Conservation (phyloP, 2,113 vertebrate genomes). For the Anoura caudifer region DNA sequence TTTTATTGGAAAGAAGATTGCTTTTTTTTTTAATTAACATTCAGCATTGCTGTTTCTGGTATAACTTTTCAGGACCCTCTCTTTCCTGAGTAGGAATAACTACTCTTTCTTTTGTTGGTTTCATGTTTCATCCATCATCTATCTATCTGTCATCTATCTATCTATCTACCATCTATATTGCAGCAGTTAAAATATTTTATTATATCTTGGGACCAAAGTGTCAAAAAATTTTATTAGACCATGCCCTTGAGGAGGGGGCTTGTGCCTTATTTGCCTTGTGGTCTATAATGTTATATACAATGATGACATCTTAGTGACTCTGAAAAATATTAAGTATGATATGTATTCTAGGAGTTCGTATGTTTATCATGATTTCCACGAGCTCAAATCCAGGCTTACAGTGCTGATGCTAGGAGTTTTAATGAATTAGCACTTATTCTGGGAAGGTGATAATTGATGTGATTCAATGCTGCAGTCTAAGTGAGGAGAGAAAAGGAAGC, state of each 20-base stretch:
- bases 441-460: not conserved
- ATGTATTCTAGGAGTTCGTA: not conserved
- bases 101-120: not conserved
- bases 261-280: not conserved
- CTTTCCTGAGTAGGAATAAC: not conserved
- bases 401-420: not conserved
- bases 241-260: not conserved
- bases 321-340: not conserved
- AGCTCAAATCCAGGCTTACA: not conserved
- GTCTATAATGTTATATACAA: not conserved
- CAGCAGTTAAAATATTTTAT: not conserved
- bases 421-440: not conserved
- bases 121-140: not conserved
- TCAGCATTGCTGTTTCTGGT: not conserved
- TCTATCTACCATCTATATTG: not conserved
- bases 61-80: not conserved
- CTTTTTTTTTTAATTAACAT: not conserved
- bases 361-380: not conserved
- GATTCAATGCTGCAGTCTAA: not conserved
- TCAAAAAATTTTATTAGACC: not conserved
- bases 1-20: not conserved
- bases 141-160: too few species aligned
- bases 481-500: not conserved
- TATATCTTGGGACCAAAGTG: not conserved
- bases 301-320: not conserved